Conservation (phyloP, 2,113 vertebrate species). For the Carassius auratus region DNA sequence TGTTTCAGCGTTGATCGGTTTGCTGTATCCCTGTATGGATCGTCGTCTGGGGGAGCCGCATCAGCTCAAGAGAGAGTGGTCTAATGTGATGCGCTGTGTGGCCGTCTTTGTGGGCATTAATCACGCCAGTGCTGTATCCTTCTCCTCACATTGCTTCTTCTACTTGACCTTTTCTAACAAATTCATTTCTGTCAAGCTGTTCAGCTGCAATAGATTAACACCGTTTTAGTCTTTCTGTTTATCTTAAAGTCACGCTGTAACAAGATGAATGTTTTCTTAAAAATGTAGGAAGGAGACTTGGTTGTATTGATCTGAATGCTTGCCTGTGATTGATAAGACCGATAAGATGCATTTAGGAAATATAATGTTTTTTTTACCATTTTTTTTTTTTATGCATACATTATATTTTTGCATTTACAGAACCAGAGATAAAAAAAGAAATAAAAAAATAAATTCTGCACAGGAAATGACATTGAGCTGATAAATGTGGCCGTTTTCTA, state of each 20-base stretch:
- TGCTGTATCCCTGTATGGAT: constrained; percentile 96
- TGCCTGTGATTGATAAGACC: too few relatives aligned
- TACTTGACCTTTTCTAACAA: not conserved
- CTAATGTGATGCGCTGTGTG: constrained; percentile 96
- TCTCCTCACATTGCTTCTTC: constrained; percentile 31
- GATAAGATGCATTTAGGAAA: too few relatives aligned
- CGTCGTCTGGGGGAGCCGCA: constrained; percentile 90
- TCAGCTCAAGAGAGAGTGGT: constrained; percentile 97
- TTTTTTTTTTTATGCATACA: too few relatives aligned
- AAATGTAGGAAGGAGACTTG: not conserved
- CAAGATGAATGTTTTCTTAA: not conserved
- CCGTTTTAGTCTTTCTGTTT: not conserved
- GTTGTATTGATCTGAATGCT: too few relatives aligned
- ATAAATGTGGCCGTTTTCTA: too few relatives aligned
- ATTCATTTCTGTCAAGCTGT: not conserved
- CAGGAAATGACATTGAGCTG: too few relatives aligned
- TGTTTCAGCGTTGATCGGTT: constrained; percentile 85
- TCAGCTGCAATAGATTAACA: not conserved
- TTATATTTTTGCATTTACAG: too few relatives aligned
- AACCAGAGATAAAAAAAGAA: too few relatives aligned
- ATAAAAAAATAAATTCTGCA: too few relatives aligned
- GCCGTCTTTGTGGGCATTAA: constrained; percentile 98
- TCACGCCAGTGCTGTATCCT: constrained; percentile 98
- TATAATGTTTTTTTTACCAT: too few relatives aligned
- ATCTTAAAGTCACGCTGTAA: not conserved